Evolutionary conservation across 2,888 invertebrate species (phyloP).

Genomic region (Dexiosoma caninum): DNA sequence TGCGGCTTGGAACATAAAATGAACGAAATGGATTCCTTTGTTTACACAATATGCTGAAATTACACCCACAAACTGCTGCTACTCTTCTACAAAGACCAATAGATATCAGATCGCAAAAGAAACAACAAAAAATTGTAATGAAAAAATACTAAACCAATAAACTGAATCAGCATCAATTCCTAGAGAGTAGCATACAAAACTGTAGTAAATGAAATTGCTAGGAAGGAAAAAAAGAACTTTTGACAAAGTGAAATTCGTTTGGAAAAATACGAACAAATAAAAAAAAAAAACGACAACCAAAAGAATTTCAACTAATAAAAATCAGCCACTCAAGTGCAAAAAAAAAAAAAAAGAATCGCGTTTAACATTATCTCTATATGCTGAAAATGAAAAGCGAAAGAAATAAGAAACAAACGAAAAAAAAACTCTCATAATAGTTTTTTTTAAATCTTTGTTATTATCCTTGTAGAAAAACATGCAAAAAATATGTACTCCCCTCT

Average conservation of each 20-base stretch:
- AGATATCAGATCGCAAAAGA: slow-evolving; percentile 8
- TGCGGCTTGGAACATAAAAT: slow-evolving; percentile 23
- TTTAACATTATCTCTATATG: slow-evolving; percentile 72
- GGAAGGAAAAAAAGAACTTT: slow-evolving; percentile 31
- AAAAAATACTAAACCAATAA: slow-evolving; percentile 47
- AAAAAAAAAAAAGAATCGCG: too few species aligned
- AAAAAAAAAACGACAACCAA: slow-evolving; percentile 23
- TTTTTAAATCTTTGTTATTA: slow-evolving; percentile 51
- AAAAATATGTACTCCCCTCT: slow-evolving; percentile 47
- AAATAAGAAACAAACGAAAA: neutral
- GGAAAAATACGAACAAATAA: neutral
- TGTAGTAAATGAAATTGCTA: slow-evolving; percentile 18
- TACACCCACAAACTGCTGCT: slow-evolving; percentile 36
- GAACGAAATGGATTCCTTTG: slow-evolving; percentile 54
- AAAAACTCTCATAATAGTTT: too few species aligned
- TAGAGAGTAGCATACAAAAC: slow-evolving; percentile 15
- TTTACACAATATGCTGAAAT: slow-evolving; percentile 44
- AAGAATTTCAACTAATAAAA: slow-evolving; percentile 78
- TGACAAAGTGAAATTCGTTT: slow-evolving; percentile 39
- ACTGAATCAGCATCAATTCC: slow-evolving; percentile 55
- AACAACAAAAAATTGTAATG: slow-evolving; percentile 1
- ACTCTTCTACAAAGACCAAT: slow-evolving; percentile 3
- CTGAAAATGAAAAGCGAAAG: slow-evolving; percentile 26
- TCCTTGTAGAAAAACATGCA: slow-evolving; percentile 36
- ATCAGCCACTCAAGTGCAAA: slow-evolving; percentile 78